phyloP scores from a whole-genome alignment of 1,140 invertebrate species.

The Oncopodura yosiiana region DNA sequence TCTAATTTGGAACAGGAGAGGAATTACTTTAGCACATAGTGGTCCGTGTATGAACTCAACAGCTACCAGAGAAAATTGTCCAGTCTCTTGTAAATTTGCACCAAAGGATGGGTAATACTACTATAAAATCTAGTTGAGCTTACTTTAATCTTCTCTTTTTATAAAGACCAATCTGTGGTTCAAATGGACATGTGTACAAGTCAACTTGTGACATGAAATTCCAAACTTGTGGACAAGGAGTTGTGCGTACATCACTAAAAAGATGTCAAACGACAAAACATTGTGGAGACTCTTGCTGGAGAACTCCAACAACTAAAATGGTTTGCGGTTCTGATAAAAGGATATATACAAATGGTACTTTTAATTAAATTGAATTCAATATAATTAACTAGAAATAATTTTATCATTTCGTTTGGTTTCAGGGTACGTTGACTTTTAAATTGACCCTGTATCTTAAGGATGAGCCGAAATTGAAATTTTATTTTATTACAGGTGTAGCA shows the following conservation, averaged over 20 bases:
- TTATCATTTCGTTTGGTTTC: no score
- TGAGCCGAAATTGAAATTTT: no score
- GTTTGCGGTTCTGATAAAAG: constrained; percentile 85
- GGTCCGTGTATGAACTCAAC: constrained; percentile 80
- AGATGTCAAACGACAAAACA: constrained; percentile 84
- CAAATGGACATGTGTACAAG: constrained; percentile 2
- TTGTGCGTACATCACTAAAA: constrained; percentile 68
- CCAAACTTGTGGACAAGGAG: constrained; percentile 63
- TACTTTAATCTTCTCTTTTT: no score
- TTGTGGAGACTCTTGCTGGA: constrained; percentile 79
- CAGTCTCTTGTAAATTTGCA: constrained; percentile 68
- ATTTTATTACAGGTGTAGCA: no score
- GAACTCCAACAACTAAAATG: constrained; percentile 73
- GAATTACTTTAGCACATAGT: constrained; percentile 62
- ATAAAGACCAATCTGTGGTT: neutral
- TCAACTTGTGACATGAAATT: constrained; percentile 88
- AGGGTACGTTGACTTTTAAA: no score
- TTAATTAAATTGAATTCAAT: no score
- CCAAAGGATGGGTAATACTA: constrained; percentile 57
- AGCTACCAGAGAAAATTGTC: constrained; percentile 75
- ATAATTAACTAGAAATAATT: no score
- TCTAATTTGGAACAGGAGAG: constrained; percentile 44
- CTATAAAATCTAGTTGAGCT: neutral
- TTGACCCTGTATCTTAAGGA: no score
- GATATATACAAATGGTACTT: constrained; percentile 81